These are phyloP conservation scores for Latrodectus elegans DNA, from an alignment of 2,888 invertebrate species.

Conservation along the genomic window DNA sequence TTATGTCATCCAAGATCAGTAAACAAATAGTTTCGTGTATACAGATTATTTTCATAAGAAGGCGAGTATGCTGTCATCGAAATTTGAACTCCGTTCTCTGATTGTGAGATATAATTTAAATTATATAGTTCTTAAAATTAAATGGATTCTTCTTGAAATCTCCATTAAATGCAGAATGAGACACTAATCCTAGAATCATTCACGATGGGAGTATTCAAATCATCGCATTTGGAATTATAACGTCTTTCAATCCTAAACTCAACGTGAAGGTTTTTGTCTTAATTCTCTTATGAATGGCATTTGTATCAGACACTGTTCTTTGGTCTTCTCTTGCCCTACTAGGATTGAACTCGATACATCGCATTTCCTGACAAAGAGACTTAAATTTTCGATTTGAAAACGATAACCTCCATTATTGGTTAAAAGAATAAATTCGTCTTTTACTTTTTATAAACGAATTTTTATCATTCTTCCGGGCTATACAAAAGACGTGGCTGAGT, in stretches of 20 bases:
- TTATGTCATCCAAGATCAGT: constrained; percentile 2
- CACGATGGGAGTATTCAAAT: constrained; percentile 1
- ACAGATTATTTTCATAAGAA: background rate
- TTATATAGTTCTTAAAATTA: constrained; percentile 18
- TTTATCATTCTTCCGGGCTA: constrained; percentile 1
- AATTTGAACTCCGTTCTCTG: constrained; percentile 33
- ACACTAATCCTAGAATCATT: constrained; percentile 14
- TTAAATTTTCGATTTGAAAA: background rate
- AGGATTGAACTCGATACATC: constrained; percentile 24
- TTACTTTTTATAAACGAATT: background rate
- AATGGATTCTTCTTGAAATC: constrained; percentile 20
- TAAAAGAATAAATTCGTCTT: constrained; percentile 16
- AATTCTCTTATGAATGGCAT: constrained; percentile 6
- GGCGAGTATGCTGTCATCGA: constrained; percentile 8
- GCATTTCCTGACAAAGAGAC: constrained; percentile 16
- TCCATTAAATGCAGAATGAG: constrained; percentile 17
- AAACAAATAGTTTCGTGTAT: constrained; percentile 13
- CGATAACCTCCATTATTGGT: background rate
- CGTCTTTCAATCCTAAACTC: constrained; percentile 1
- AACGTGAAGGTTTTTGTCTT: constrained; percentile 7
- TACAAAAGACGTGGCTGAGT: constrained; percentile 16
- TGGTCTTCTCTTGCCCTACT: constrained; percentile 13
- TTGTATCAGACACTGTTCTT: constrained; percentile 12
- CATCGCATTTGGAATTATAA: constrained; percentile 14
- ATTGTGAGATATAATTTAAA: constrained; percentile 8